phyloP scores from a whole-genome alignment of 1,140 invertebrate species.

The Bombus fervidus region DNA sequence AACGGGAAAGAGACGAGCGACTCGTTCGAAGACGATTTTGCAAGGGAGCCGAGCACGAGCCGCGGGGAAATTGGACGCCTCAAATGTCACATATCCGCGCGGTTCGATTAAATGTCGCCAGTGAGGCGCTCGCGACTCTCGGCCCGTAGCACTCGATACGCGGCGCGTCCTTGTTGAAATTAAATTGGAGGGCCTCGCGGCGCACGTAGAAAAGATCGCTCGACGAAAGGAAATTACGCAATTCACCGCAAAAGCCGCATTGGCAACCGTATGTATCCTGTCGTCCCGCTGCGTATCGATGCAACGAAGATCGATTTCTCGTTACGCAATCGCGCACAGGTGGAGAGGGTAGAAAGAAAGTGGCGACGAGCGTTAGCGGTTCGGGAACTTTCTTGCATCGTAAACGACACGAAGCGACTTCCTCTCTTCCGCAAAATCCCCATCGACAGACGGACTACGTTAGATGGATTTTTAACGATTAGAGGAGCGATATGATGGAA shows the following conservation, averaged over 20 bases:
- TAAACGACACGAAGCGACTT: background rate
- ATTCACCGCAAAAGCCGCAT: conserved; percentile 41
- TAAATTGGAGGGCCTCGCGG: conserved; percentile 7
- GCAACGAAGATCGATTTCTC: conserved; percentile 63
- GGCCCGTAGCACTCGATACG: no score
- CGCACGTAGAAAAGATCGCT: conserved; percentile 7
- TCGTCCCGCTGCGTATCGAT: conserved; percentile 39
- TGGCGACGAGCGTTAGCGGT: background rate
- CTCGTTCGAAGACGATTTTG: conserved; percentile 47
- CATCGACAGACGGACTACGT: background rate
- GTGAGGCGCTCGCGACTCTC: background rate
- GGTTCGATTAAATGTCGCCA: conserved; percentile 58
- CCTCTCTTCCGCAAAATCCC: background rate
- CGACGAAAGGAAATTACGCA: conserved; percentile 44
- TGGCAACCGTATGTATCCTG: conserved; percentile 6
- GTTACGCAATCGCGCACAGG: conserved; percentile 44
- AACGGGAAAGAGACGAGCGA: background rate
- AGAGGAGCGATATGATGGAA: background rate
- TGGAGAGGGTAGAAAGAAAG: conserved; percentile 28
- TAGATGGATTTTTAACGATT: background rate
- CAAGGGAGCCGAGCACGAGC: conserved; percentile 21
- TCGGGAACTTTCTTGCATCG: conserved; percentile 56
- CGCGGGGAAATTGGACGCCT: conserved; percentile 50
- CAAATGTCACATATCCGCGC: conserved; percentile 59
- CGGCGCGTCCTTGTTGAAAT: conserved; percentile 37